These are phyloP conservation scores for Schlechtendalia chinensis DNA, from an alignment of 1,140 invertebrate species.

Conservation along the genomic window DNA sequence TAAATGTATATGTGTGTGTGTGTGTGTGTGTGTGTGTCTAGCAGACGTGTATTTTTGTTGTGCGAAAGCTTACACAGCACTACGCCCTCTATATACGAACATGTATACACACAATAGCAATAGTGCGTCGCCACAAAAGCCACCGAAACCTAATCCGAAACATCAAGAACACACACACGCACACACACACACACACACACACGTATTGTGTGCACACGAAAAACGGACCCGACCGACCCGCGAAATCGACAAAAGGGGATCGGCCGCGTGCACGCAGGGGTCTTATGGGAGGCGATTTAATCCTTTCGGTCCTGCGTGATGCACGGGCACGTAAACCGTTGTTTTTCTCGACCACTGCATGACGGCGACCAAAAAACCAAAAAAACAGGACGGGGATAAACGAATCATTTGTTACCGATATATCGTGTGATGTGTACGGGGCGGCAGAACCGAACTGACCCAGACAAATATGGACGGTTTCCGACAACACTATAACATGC, in stretches of 20 bases:
- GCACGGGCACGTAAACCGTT: background rate
- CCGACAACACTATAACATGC: background rate
- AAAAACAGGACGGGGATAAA: background rate
- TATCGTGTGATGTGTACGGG: background rate
- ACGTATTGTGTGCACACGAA: background rate
- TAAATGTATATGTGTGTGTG: no score
- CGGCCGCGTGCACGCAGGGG: background rate
- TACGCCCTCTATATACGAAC: no score
- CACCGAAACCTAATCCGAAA: slow-evolving; percentile 18
- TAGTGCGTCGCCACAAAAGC: background rate
- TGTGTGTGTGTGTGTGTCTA: background rate
- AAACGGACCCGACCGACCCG: background rate
- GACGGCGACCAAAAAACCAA: no score
- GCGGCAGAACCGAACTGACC: background rate
- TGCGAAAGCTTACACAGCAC: slow-evolving; percentile 5
- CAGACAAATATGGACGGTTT: background rate
- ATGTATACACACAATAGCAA: background rate
- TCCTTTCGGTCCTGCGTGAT: background rate
- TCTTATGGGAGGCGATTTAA: background rate
- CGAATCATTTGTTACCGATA: slow-evolving; percentile 7
- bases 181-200: background rate
- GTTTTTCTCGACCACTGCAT: slow-evolving; percentile 20
- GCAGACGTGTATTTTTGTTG: background rate
- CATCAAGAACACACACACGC: slow-evolving; percentile 13
- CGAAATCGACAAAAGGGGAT: slow-evolving; percentile 39